phyloP scores from a whole-genome alignment of 2,797 vertebrate genomes.

The Micrastur ruficollis region DNA sequence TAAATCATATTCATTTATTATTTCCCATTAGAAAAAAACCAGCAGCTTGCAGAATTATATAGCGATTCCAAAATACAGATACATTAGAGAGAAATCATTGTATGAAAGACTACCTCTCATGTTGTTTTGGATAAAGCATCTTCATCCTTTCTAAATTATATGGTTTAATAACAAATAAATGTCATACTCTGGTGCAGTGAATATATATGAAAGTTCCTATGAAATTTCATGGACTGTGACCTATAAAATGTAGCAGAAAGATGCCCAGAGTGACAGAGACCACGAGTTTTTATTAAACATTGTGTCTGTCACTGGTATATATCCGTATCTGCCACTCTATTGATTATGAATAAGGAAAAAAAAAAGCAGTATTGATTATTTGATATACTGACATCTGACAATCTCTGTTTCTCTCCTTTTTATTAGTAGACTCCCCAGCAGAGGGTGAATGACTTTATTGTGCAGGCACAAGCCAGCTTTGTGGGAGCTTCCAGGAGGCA shows the following conservation, averaged over 20 bases:
- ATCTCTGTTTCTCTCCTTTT: background rate
- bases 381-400: background rate
- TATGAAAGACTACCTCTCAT: background rate
- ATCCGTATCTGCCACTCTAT: background rate
- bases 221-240: conserved; percentile 41
- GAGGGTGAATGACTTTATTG: background rate
- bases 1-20: background rate
- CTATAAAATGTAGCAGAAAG: conserved; percentile 21
- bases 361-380: background rate
- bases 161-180: conserved; percentile 37
- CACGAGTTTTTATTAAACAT: background rate
- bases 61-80: background rate
- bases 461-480: background rate
- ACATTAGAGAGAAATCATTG: background rate
- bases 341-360: background rate
- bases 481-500: background rate
- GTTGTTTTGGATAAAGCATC: background rate
- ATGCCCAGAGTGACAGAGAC: conserved; percentile 7
- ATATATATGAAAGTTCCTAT: background rate
- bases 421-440: background rate
- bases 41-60: background rate
- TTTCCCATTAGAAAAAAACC: background rate
- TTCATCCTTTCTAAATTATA: conserved; percentile 28
- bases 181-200: background rate
- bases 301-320: background rate